phyloP scores from a whole-genome alignment of 2,888 invertebrate genomes.

The Subacronicta megacephala region DNA sequence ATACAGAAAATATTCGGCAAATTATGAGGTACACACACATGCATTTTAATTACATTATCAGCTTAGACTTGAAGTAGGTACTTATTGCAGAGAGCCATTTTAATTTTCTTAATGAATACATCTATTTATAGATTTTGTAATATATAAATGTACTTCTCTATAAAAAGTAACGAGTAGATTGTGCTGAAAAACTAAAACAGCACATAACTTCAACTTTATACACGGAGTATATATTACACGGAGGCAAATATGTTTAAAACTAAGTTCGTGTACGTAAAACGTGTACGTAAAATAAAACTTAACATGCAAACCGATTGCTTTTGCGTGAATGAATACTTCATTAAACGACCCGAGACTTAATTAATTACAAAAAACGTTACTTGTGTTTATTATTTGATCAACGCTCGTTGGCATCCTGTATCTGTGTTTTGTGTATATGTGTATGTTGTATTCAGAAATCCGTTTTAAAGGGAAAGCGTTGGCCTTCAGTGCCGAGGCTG shows the following conservation, averaged over 20 bases:
- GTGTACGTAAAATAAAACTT: constrained; percentile 23
- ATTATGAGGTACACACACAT: constrained; percentile 2
- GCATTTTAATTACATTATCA: not conserved
- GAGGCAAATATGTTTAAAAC: too few relatives aligned
- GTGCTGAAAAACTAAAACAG: too few relatives aligned
- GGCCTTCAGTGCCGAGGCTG: constrained; percentile 56
- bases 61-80: not conserved
- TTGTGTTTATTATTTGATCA: constrained; percentile 26
- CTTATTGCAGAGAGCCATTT: not conserved
- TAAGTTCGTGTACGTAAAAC: constrained; percentile 12
- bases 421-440: constrained; percentile 6
- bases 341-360: constrained; percentile 19
- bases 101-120: not conserved
- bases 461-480: constrained; percentile 32
- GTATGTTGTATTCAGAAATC: constrained; percentile 18
- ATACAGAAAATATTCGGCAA: not conserved
- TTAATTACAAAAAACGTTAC: constrained; percentile 24
- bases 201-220: too few relatives aligned
- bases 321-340: constrained; percentile 26
- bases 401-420: constrained; percentile 4
- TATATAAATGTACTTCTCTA: not conserved
- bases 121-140: not conserved
- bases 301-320: constrained; percentile 5
- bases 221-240: too few relatives aligned
- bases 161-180: too few relatives aligned